Conservation (phyloP, 1,140 invertebrate species). For the Pseudomyrmex flavicornis region DNA sequence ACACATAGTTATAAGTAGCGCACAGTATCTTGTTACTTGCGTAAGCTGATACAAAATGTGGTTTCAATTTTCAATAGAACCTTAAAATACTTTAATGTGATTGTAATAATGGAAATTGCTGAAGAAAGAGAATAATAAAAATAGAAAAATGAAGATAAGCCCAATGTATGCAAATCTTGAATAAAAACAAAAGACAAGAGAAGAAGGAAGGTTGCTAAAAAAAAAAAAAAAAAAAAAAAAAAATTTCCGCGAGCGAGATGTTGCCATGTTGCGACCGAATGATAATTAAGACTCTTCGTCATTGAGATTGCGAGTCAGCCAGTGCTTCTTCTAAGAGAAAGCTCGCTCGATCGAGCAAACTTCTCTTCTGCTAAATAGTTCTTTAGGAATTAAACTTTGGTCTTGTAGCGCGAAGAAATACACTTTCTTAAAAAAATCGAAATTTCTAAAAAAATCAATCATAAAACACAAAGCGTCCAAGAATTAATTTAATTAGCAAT, state of each 20-base stretch:
- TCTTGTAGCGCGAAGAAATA: conserved; percentile 50
- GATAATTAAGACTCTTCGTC: conserved; percentile 72
- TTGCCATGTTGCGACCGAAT: conserved; percentile 55
- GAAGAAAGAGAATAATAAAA: background rate
- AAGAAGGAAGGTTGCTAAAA: background rate
- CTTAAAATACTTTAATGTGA: background rate
- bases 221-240: conserved; percentile 35
- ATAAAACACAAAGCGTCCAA: no score
- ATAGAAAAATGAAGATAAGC: background rate
- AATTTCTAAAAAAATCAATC: no score
- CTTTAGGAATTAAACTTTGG: conserved; percentile 65
- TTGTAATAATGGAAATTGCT: background rate
- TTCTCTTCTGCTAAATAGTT: conserved; percentile 64
- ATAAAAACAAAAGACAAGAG: background rate
- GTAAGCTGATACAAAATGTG: no score
- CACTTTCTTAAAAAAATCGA: background rate
- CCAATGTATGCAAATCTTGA: conserved; percentile 4
- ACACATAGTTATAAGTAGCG: background rate
- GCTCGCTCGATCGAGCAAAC: conserved; percentile 66
- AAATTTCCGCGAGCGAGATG: conserved; percentile 50
- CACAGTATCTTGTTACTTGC: background rate
- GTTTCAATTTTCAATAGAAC: no score
- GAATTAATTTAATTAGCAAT: background rate
- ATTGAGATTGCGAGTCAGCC: conserved; percentile 25
- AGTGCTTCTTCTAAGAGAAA: conserved; percentile 53